Evolutionary conservation across 2,888 invertebrate genomes (phyloP).

Genomic region (Drosophila neonasuta): DNA sequence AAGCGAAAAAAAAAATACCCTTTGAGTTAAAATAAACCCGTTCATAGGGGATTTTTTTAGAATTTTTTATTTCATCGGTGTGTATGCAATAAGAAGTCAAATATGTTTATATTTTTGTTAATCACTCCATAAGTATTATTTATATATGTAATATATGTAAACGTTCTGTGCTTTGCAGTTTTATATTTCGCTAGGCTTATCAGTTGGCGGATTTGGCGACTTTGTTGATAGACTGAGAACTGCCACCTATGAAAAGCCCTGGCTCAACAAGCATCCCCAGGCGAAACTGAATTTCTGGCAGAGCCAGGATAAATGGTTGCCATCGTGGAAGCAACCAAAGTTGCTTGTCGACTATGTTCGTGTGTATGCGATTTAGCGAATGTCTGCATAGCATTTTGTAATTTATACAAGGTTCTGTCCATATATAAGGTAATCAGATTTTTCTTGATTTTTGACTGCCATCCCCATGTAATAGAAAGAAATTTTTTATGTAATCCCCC

Average conservation of each 20-base stretch:
- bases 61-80: neutral
- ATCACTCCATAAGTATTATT: neutral
- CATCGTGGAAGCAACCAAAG: constrained; percentile 86
- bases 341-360: constrained; percentile 79
- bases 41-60: neutral
- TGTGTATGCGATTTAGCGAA: constrained; percentile 75
- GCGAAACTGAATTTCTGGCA: constrained; percentile 88
- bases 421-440: too few species aligned
- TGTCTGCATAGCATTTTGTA: neutral
- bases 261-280: constrained; percentile 87
- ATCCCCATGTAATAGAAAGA: too few species aligned
- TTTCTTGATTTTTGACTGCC: too few species aligned
- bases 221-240: constrained; percentile 84
- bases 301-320: constrained; percentile 85
- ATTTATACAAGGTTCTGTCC: neutral
- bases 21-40: neutral
- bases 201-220: constrained; percentile 88
- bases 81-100: neutral
- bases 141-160: neutral
- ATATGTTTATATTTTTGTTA: neutral
- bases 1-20: constrained; percentile 38
- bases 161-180: constrained; percentile 84
- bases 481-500: too few species aligned
- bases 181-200: constrained; percentile 88
- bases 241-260: constrained; percentile 85